Evolutionary conservation across 2,113 vertebrate species (phyloP).

Genomic region (Brachypodius melanocephalos): DNA sequence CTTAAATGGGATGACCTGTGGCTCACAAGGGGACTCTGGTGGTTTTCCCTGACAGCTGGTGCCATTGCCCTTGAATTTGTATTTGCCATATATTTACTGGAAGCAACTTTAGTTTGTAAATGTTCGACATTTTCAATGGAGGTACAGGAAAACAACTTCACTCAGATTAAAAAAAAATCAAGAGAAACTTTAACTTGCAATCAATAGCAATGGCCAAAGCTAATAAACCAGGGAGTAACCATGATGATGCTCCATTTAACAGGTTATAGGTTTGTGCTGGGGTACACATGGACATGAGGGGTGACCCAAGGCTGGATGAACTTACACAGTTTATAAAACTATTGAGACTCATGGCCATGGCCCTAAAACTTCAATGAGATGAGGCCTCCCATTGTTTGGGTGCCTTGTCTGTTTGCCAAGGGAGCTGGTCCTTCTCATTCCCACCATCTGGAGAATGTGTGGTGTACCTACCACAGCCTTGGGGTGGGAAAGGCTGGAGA

Average conservation of each 20-base stretch:
- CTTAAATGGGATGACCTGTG: not conserved
- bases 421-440: not conserved
- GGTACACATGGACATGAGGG: rapidly evolving
- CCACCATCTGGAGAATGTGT: not conserved
- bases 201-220: not conserved
- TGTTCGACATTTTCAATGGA: not conserved
- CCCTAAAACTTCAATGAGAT: not conserved
- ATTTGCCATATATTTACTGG: not conserved
- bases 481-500: not conserved
- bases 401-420: not conserved
- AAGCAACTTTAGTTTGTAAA: not conserved
- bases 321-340: not conserved
- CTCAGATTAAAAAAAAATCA: not conserved
- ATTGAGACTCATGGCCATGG: too few species aligned
- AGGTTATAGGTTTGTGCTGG: not conserved
- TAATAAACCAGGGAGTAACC: not conserved
- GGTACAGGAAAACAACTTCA: not conserved
- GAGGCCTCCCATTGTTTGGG: not conserved
- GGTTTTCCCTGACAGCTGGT: not conserved
- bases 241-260: not conserved
- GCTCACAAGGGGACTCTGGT: not conserved
- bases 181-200: not conserved
- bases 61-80: not conserved
- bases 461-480: not conserved
- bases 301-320: not conserved